Base-by-base conservation (phyloP, 1,140 invertebrate species). In the Drosophila pruinosa region DNA sequence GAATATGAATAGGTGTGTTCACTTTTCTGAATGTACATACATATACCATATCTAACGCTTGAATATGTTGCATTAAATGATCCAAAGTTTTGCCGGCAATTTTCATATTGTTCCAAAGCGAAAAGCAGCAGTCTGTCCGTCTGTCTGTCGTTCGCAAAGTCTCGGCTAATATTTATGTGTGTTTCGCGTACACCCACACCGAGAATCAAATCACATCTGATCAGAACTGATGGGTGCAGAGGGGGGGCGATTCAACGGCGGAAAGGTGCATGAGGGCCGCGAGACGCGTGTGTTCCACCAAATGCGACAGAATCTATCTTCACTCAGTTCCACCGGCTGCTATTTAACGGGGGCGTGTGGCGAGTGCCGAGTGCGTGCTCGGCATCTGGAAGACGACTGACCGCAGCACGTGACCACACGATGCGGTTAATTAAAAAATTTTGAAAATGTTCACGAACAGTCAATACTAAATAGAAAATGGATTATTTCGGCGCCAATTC, bases 381-480 rank as follows among this genome's bases (percentile, higher is more conserved):
- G 26, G 41, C 41, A 62, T 34, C 74, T 74, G 79, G 74, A 78
- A 63, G 61, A 48, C 43, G 34, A 63, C 53, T 45, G n/a, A 59
- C 31, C 36, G 62, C 50, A 47, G 74, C 80, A 86, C 80, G 80
- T 83, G 80, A 83, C 57, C 47, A 39, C 47, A 39, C 64, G 58
- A 59, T 45, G 75, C 47, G 59, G 39, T 85, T 85, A 83, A 83
- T 83, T 83, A 85, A 62, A 67, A 75, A 14, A 36, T 47, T 54
- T 34, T 12, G 31, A 34, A 34, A 34, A 34, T n/a, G 12, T 83
- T 83, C 81, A 83, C 86, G 80, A 83, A 63, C 80, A 76, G 45
- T 57, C 43, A 69, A 62, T 21, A 62, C 58, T 62, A 31, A n/a
- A n/a, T n/a, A n/a, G n/a, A n/a, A 62, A 62, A 59, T 59, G 48